Evolutionary conservation across 1,140 invertebrate species (phyloP).

Genomic region (Chlorops oryzae): DNA sequence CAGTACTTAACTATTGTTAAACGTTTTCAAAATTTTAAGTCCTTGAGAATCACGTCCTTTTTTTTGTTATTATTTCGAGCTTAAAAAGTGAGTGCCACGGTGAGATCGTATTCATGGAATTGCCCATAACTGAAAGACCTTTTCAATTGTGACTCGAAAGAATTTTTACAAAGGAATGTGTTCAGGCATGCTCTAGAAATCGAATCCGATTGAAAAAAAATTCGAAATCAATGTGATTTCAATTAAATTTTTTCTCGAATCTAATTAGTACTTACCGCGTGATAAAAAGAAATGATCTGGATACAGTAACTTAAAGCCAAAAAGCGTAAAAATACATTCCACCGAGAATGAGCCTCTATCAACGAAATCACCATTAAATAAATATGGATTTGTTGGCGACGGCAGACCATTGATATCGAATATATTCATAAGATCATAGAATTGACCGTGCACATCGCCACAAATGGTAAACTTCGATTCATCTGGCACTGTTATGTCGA

Average conservation of each 20-base stretch:
- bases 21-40: too few relatives aligned
- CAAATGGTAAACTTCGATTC: constrained; percentile 96
- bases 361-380: constrained; percentile 77
- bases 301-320: constrained; percentile 95
- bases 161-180: too few relatives aligned
- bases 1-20: too few relatives aligned
- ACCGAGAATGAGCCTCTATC: constrained; percentile 98
- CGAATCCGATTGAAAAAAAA: too few relatives aligned
- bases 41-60: too few relatives aligned
- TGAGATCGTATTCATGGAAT: too few relatives aligned
- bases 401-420: constrained; percentile 95
- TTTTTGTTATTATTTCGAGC: too few relatives aligned
- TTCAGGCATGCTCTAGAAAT: too few relatives aligned
- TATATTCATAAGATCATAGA: constrained; percentile 97
- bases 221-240: too few relatives aligned
- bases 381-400: constrained; percentile 90
- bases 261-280: constrained; percentile 68
- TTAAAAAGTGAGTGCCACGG: too few relatives aligned
- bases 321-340: constrained; percentile 96
- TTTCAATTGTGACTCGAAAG: too few relatives aligned
- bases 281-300: constrained; percentile 98
- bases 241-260: neutral
- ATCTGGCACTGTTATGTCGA: constrained; percentile 83
- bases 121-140: too few relatives aligned
- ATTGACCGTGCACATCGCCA: constrained; percentile 99